Percentiles rank a stretch among this genome's conserved stretches.
phyloP scores from a whole-genome alignment of 2,888 invertebrate genomes.

The Entomobrya proxima region DNA sequence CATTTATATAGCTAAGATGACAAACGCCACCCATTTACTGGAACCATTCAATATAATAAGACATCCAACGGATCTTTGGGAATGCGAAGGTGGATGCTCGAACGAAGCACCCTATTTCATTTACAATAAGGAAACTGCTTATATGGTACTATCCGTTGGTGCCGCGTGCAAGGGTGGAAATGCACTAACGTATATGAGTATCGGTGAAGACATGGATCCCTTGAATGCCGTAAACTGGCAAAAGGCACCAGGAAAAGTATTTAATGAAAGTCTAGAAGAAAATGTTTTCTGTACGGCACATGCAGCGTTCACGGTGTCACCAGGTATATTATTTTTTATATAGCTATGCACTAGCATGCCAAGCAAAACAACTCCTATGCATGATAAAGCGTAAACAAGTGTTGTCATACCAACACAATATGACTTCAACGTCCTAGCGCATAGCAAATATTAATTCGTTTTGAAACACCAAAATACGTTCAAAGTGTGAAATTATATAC shows the following conservation, averaged over 20 bases:
- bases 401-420: too few species aligned
- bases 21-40: background rate
- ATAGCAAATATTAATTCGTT: too few species aligned
- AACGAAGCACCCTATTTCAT: background rate
- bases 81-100: background rate
- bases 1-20: background rate
- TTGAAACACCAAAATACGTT: too few species aligned
- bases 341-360: background rate
- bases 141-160: background rate
- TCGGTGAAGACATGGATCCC: background rate
- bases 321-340: background rate
- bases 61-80: background rate
- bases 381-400: too few species aligned
- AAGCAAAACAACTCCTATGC: too few species aligned
- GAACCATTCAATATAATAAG: background rate
- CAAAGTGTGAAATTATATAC: background rate
- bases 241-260: background rate
- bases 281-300: background rate
- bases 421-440: too few species aligned
- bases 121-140: background rate
- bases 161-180: background rate
- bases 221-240: background rate
- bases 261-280: background rate
- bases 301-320: background rate
- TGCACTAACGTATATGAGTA: background rate